Evolutionary conservation across 1,140 invertebrate genomes (phyloP).

Genomic region (Mylabris phalerata): DNA sequence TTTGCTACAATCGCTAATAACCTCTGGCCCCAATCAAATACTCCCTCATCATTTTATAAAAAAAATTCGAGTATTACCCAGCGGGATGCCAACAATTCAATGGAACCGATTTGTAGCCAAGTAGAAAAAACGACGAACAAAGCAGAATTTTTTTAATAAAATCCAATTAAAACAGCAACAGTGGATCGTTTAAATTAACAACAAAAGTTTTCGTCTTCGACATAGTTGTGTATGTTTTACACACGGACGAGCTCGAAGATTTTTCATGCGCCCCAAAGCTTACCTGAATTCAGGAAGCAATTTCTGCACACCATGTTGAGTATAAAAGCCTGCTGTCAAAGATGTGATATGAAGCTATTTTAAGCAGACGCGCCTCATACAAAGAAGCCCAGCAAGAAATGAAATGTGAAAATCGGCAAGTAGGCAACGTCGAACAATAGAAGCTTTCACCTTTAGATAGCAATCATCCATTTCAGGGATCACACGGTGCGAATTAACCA

Average conservation of each 20-base stretch:
- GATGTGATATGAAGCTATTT: conserved; percentile 17
- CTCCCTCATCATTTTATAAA: no score
- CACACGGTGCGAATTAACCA: conserved; percentile 18
- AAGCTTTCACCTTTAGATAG: conserved; percentile 17
- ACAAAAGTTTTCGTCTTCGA: no score
- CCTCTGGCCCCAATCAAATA: conserved; percentile 9
- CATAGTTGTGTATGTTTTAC: no score
- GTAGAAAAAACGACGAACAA: no score
- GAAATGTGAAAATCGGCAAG: conserved; percentile 15
- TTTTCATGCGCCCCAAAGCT: no score
- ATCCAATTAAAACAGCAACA: no score
- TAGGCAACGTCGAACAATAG: conserved; percentile 17
- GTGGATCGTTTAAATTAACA: no score
- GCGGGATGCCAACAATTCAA: no score
- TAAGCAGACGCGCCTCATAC: conserved; percentile 5
- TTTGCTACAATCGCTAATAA: conserved; percentile 13
- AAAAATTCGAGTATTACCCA: no score
- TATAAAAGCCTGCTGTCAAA: conserved; percentile 14
- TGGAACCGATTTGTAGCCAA: no score
- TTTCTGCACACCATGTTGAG: conserved; percentile 7
- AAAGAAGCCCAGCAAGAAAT: conserved; percentile 10
- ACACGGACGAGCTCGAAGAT: no score
- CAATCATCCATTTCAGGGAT: conserved; percentile 17
- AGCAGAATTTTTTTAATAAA: not conserved
- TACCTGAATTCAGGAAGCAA: conserved; percentile 2